Evolutionary conservation across 2,113 vertebrate genomes (phyloP), one percentile per base, ranked within the genome.

Genomic region (Recurvirostra avosetta): DNA sequence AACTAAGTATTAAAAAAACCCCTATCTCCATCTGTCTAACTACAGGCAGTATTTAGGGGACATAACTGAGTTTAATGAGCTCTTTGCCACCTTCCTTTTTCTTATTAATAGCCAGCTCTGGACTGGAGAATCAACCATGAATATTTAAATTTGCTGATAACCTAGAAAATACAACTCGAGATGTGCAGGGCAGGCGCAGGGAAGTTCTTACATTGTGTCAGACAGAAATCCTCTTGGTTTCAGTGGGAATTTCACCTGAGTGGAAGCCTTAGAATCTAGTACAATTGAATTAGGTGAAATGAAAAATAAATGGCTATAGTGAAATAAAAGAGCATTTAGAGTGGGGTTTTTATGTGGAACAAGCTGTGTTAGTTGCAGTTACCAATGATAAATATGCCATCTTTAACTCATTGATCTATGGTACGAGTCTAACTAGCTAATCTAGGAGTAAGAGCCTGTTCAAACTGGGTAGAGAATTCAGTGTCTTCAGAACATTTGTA

Each of bases 81-180:
- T 84, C 34, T 91, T 91, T 86, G 17, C 49, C 34, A 67, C 52
- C 32, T 90, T 82, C 59, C 36, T 63, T 94, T 68, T 86, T 87
- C 68, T 86, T 93, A 49, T 53, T 68, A 91, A 77, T 71, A 80
- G 43, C 34, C 38, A n/a, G 22, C 58, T 73, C 49, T 67, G 52
- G 29, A 87, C 40, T 62, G 45, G 45, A 52, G 53, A 90, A 61
- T 77, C 52, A 81, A 38, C 65, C 56, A 53, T 47, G 58, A 92
- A 81, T 87, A 89, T 91, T 87, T 80, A 80, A 94, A 73, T 70
- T 70, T 89, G 56, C 83, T 77, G 68, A 59, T 92, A 84, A 84
- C 41, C n/a, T 84, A 62, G 65, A 81, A 81, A 77, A 38, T 77
- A 27, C 15, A 72, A 53, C 41, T 73, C 4, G 4, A 72, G 66